Conservation (phyloP, 2,113 vertebrate genomes). For the Pituophis catenifer region DNA sequence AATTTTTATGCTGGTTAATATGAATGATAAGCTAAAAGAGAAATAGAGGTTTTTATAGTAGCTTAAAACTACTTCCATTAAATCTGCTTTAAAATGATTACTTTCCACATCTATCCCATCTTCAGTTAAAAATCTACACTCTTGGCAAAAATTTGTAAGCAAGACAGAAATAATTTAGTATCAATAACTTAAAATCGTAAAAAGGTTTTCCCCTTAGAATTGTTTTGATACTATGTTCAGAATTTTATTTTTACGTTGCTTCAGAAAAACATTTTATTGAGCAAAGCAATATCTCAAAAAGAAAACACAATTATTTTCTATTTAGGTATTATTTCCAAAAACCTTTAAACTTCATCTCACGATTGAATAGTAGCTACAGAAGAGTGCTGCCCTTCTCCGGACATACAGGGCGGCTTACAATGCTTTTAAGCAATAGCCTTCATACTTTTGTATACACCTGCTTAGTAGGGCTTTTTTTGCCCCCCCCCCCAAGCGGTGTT, state of each 20-base stretch:
- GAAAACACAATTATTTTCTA: slow-evolving; percentile 8
- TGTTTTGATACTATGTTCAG: background rate
- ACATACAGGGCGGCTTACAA: too few relatives aligned
- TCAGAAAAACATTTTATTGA: background rate
- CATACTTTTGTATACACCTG: too few relatives aligned
- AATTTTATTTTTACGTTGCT: background rate
- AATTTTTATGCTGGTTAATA: slow-evolving; percentile 8
- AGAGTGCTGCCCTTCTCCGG: background rate
- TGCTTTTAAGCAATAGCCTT: too few relatives aligned
- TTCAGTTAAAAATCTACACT: background rate
- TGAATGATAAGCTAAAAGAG: slow-evolving; percentile 11
- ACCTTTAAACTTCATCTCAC: background rate
- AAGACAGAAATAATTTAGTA: background rate
- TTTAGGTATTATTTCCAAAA: slow-evolving; percentile 27
- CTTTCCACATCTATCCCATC: background rate
- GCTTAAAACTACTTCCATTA: background rate
- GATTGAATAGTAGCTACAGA: background rate
- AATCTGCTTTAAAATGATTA: background rate
- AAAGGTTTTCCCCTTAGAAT: background rate
- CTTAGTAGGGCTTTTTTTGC: too few relatives aligned
- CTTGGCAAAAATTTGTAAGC: background rate
- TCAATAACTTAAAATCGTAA: background rate
- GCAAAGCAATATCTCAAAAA: background rate
- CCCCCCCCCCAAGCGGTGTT: too few relatives aligned
- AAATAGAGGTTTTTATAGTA: background rate